A percentile compares a stretch with the other conserved stretches of the same genome.
Evolutionary conservation across 2,888 invertebrate species (phyloP).

Genomic region (Leptinotarsa juncta): DNA sequence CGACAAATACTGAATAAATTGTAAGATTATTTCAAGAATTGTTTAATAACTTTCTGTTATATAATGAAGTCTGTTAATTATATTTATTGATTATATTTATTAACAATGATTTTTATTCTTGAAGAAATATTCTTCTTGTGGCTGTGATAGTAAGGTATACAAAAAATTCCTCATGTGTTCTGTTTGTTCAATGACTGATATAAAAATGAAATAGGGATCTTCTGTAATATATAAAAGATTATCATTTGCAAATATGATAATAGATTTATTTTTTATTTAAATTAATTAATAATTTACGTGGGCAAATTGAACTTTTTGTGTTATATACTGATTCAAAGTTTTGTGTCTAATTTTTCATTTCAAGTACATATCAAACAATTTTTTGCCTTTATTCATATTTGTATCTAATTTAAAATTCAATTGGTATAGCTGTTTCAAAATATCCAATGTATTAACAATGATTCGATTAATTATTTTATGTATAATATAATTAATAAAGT

Average conservation of each 20-base stretch:
- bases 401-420: not conserved
- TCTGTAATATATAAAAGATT: not conserved
- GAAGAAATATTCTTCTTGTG: conserved; percentile 8
- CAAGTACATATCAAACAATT: too few species aligned
- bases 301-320: too few species aligned
- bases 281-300: not conserved
- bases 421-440: not conserved
- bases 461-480: not conserved
- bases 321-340: too few species aligned
- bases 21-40: conserved; percentile 12
- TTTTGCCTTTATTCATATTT: too few species aligned
- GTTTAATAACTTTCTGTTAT: not conserved
- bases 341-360: too few species aligned
- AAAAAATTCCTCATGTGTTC: not conserved
- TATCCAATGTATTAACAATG: not conserved
- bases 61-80: not conserved
- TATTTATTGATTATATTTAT: too few species aligned
- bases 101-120: not conserved
- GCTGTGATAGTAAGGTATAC: conserved; percentile 7
- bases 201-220: not conserved
- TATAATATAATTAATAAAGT: not conserved
- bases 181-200: not conserved
- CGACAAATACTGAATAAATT: conserved; percentile 30
- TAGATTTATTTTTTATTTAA: not conserved
- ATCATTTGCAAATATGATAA: not conserved